Evolutionary conservation across 2,888 invertebrate species (phyloP).

Genomic region (Dermolepida albohirtum): DNA sequence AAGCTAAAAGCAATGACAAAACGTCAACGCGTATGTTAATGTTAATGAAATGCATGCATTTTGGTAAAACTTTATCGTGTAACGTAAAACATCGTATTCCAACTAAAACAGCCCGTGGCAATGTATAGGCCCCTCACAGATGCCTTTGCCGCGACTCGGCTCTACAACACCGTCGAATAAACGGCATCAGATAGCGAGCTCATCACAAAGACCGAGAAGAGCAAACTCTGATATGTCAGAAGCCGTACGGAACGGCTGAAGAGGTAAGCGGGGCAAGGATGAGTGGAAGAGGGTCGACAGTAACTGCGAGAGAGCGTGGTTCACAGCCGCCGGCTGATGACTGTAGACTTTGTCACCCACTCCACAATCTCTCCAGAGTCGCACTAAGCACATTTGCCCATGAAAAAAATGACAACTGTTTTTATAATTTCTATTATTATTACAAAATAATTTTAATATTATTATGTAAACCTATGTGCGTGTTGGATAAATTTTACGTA

Average conservation of each 20-base stretch:
- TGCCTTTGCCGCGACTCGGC: slow-evolving; percentile 34
- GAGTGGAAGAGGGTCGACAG: slow-evolving; percentile 53
- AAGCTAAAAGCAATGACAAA: not conserved
- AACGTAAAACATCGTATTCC: slow-evolving; percentile 29
- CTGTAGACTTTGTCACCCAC: slow-evolving; percentile 60
- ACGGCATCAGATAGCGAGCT: slow-evolving; percentile 43
- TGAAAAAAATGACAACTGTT: not conserved
- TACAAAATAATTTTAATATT: too few species aligned
- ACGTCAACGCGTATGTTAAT: not conserved
- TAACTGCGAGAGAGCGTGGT: slow-evolving; percentile 55
- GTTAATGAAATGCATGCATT: slow-evolving; percentile 38
- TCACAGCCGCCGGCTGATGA: slow-evolving; percentile 57
- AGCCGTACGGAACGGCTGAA: slow-evolving; percentile 38
- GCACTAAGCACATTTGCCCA: slow-evolving; percentile 1
- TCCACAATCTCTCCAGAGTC: slow-evolving; percentile 42
- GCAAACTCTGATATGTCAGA: slow-evolving; percentile 48
- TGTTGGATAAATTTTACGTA: too few species aligned
- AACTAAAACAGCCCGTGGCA: slow-evolving; percentile 31
- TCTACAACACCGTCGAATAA: slow-evolving; percentile 40
- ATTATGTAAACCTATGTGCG: too few species aligned
- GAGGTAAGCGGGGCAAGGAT: slow-evolving; percentile 54
- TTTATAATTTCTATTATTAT: not conserved
- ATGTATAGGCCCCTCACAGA: slow-evolving; percentile 34
- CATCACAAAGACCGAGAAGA: slow-evolving; percentile 43
- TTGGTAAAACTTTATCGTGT: slow-evolving; percentile 15